Conservation (phyloP, 2,888 invertebrate genomes). For the Pseudococcus viburni region DNA sequence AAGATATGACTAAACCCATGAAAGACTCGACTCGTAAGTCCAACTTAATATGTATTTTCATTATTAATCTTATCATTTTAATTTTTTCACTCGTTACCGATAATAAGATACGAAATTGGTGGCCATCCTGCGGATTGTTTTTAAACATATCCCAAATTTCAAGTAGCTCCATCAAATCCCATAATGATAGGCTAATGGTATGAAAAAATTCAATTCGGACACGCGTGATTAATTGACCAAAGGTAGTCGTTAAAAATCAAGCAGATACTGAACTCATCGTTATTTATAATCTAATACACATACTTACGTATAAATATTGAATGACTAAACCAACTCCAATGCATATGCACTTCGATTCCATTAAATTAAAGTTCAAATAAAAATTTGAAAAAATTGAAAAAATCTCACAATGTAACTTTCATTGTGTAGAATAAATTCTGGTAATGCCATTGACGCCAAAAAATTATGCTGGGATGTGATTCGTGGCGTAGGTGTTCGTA, state of each 20-base stretch:
- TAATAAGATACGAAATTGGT: background rate
- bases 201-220: too few relatives aligned
- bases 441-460: slow-evolving; percentile 20
- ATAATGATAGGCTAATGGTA: too few relatives aligned
- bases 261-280: too few relatives aligned
- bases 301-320: too few relatives aligned
- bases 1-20: slow-evolving; percentile 63
- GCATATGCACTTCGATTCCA: too few relatives aligned
- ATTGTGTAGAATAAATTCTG: background rate
- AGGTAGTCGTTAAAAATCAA: too few relatives aligned
- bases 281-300: too few relatives aligned
- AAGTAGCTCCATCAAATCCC: too few relatives aligned
- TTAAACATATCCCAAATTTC: background rate
- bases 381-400: background rate
- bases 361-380: background rate
- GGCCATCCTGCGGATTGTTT: background rate
- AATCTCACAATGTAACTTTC: background rate
- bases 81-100: background rate
- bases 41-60: background rate
- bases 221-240: too few relatives aligned
- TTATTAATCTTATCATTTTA: background rate
- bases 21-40: slow-evolving; percentile 59
- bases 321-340: too few relatives aligned
- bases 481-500: background rate
- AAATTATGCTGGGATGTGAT: background rate